phyloP scores from a whole-genome alignment of 2,888 invertebrate species.

The Ochropleura leucogaster region DNA sequence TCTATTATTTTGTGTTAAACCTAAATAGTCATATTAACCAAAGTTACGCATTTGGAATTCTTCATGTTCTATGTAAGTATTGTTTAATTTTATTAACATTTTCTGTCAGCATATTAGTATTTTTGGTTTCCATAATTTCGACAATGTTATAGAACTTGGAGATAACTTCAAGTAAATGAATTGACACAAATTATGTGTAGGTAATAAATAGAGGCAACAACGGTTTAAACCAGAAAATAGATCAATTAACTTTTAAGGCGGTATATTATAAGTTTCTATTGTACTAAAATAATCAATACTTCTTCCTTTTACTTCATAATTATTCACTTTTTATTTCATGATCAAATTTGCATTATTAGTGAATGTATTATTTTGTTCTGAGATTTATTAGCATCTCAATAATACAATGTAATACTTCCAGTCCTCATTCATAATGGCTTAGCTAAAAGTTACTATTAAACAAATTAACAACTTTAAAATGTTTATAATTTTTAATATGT shows the following conservation, averaged over 20 bases:
- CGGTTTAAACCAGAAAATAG: not conserved
- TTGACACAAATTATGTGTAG: not conserved
- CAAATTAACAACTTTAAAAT: not conserved
- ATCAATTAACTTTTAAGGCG: not conserved
- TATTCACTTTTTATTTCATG: constrained; percentile 7
- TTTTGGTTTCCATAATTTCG: constrained; percentile 18
- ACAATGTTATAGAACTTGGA: constrained; percentile 2
- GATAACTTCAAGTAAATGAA: not conserved
- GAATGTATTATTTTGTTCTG: not conserved
- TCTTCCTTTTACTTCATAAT: not conserved
- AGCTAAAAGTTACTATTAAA: too few species aligned
- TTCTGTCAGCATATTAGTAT: constrained; percentile 55
- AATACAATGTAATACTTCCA: not conserved
- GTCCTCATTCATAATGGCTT: not conserved
- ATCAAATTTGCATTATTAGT: not conserved
- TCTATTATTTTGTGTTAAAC: constrained; percentile 34
- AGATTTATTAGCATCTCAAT: not conserved
- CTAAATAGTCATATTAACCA: not conserved
- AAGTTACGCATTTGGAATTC: constrained; percentile 21
- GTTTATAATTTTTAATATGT: too few species aligned
- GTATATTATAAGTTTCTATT: not conserved
- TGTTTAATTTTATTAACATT: constrained; percentile 26
- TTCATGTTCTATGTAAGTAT: constrained; percentile 52
- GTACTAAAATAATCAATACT: constrained; percentile 31
- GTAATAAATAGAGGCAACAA: not conserved